Conservation (phyloP, 2,113 vertebrate species). For the Callipepla californica region DNA sequence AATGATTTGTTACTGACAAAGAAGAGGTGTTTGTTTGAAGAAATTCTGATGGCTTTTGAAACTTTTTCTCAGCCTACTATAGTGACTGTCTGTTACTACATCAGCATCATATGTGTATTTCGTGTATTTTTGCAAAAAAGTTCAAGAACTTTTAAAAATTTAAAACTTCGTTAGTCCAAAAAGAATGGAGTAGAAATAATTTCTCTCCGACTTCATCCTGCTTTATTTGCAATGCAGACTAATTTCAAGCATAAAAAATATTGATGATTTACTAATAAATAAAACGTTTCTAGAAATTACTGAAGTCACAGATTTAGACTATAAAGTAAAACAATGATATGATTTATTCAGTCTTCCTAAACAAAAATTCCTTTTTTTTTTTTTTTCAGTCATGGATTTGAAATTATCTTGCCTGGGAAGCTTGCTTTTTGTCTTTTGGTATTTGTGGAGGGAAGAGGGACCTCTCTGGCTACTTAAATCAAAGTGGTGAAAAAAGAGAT, state of each 20-base stretch:
- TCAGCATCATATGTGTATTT: background rate
- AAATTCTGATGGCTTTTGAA: background rate
- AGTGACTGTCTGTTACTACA: background rate
- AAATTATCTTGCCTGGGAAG: background rate
- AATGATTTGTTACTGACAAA: constrained; percentile 31
- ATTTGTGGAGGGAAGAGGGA: constrained; percentile 19
- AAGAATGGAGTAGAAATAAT: background rate
- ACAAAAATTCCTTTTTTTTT: constrained; percentile 11
- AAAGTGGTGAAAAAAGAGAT: constrained; percentile 16
- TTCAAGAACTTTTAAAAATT: background rate
- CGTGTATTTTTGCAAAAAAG: background rate
- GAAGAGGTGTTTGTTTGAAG: background rate
- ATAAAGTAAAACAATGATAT: background rate
- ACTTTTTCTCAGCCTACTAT: background rate
- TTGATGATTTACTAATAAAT: constrained; percentile 1
- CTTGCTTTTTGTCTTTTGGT: constrained; percentile 24
- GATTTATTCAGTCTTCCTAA: constrained; percentile 28
- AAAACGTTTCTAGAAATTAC: constrained; percentile 11
- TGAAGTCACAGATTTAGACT: background rate
- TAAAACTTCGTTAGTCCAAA: background rate
- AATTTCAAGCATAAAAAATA: background rate
- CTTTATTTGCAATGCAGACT: background rate
- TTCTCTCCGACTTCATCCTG: background rate
- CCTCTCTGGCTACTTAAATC: constrained; percentile 32
- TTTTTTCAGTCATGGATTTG: background rate